These are phyloP conservation scores for Drosophila ambigua DNA, from an alignment of 1,140 invertebrate genomes.

Conservation along the genomic window DNA sequence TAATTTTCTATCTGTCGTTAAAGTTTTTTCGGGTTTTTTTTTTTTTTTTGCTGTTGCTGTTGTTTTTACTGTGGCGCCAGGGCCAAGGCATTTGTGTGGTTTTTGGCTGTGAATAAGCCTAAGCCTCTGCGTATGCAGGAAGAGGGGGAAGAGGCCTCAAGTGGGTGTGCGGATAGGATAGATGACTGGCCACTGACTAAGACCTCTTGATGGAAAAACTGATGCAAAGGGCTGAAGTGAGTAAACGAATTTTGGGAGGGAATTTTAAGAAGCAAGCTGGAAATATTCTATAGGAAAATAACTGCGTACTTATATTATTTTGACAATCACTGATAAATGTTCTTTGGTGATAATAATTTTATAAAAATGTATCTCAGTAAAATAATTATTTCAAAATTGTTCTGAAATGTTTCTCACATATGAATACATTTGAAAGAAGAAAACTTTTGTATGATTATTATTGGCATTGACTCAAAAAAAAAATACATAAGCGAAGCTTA, in stretches of 20 bases:
- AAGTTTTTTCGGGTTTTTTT: constrained; percentile 49
- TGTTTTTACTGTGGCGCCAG: constrained; percentile 1
- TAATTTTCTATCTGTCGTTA: constrained; percentile 78
- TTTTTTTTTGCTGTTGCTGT: background rate
- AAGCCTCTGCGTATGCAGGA: background rate
- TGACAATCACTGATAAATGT: background rate
- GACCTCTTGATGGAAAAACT: background rate
- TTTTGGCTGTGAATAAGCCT: constrained; percentile 12
- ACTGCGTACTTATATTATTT: background rate
- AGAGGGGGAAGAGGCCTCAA: background rate
- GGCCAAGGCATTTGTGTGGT: constrained; percentile 7
- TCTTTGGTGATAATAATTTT: too few species aligned
- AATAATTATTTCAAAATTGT: too few species aligned
- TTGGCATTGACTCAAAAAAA: too few species aligned
- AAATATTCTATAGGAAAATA: too few species aligned
- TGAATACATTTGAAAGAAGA: too few species aligned
- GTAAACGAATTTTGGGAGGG: background rate
- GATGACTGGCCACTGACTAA: constrained; percentile 10
- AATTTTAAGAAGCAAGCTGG: background rate
- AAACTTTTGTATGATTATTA: too few species aligned
- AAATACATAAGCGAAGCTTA: too few species aligned
- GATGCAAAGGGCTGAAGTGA: too few species aligned
- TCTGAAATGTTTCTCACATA: too few species aligned
- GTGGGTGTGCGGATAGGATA: background rate
- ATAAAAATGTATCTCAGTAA: too few species aligned